phyloP scores from a whole-genome alignment of 2,113 vertebrate species.

The Mixornis gularis region DNA sequence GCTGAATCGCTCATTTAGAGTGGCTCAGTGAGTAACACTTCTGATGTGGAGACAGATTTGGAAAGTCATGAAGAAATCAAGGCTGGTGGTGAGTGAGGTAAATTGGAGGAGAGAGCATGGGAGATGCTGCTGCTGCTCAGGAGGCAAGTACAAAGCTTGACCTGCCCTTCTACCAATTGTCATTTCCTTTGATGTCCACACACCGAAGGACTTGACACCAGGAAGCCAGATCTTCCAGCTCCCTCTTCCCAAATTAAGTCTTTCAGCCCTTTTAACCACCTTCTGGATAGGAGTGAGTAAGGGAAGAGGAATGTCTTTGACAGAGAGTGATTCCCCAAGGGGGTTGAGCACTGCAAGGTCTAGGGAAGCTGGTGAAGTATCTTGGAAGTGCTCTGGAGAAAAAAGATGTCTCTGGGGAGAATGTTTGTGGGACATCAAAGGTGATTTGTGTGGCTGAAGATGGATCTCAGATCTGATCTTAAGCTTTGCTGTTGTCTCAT shows the following conservation, averaged over 20 bases:
- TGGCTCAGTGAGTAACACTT: background rate
- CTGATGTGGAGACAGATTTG: background rate
- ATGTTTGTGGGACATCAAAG: rapidly evolving
- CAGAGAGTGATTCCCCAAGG: background rate
- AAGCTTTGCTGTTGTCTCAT: background rate
- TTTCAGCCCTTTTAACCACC: background rate
- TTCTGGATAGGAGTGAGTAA: background rate
- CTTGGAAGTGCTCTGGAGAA: background rate
- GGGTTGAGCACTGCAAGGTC: background rate
- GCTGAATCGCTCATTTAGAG: background rate
- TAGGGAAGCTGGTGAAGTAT: background rate
- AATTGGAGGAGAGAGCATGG: background rate
- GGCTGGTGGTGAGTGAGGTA: background rate
- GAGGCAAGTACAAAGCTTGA: background rate
- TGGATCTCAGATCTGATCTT: background rate
- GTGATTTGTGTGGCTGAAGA: background rate
- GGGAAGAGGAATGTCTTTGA: background rate
- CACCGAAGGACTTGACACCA: background rate
- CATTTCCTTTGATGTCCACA: background rate
- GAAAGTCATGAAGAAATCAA: background rate
- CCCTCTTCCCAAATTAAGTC: background rate
- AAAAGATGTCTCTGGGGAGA: background rate
- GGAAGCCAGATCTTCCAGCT: background rate
- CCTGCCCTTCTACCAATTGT: background rate
- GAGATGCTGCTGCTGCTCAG: background rate